These are phyloP conservation scores for Drosophila setifemur DNA, from an alignment of 1,140 invertebrate species.

Conservation along the genomic window DNA sequence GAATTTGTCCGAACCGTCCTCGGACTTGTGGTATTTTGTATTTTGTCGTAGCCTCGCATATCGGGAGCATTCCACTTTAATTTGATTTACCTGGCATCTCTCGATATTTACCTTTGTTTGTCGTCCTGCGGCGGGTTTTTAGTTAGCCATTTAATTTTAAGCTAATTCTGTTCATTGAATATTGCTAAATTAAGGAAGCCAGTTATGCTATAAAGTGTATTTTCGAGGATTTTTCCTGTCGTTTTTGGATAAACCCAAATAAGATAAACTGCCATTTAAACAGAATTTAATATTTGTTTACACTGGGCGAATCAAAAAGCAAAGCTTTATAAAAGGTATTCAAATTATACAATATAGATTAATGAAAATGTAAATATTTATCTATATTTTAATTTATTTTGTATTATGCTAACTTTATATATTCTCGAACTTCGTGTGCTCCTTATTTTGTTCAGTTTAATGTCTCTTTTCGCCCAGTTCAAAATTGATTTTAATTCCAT, in stretches of 20 bases:
- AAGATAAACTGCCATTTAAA: background rate
- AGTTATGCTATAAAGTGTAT: too few relatives aligned
- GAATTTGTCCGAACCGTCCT: constrained; percentile 4
- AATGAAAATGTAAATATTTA: background rate
- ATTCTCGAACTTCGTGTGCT: too few relatives aligned
- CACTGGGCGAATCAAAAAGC: too few relatives aligned
- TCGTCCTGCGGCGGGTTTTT: constrained; percentile 18
- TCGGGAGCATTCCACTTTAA: constrained; percentile 24
- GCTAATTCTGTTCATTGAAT: background rate
- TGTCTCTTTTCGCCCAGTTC: background rate
- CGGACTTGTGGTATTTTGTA: background rate
- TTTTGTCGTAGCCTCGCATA: constrained; percentile 16
- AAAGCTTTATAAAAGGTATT: too few relatives aligned
- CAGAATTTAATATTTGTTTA: background rate
- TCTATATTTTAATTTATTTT: too few relatives aligned
- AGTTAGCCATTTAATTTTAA: background rate
- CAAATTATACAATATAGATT: background rate
- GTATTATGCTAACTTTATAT: too few relatives aligned
- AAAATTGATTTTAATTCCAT: constrained; percentile 37
- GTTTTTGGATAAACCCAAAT: background rate
- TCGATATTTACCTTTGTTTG: constrained; percentile 1
- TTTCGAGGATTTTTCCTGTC: background rate
- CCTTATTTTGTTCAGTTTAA: background rate
- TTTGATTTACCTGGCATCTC: constrained; percentile 28
- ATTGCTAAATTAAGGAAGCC: background rate